Base-by-base conservation (phyloP, 2,888 invertebrate species). In the Lasioglossum malachurum region DNA sequence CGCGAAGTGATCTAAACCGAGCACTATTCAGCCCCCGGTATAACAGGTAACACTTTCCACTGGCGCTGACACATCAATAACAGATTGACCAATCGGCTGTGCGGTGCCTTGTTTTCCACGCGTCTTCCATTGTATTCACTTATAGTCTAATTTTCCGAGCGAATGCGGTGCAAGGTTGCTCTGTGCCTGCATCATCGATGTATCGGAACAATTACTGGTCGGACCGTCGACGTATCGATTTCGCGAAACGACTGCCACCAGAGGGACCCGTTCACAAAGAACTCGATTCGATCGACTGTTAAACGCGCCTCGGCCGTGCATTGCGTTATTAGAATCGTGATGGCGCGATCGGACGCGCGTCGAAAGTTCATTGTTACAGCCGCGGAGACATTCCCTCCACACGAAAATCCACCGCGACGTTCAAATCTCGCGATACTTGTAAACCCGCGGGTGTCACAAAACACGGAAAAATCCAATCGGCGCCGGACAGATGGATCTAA, bases 161-260 rank as follows among this genome's bases (percentile, higher is more conserved):
- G 82, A 75, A 23, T n/a, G 82, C 75, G 75, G 75, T 46, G 31
- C 74, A 57, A 81, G 81, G 81, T 49, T 60, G 31, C 27, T 5
- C 27, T 14, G 19, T 67, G 16, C 38, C 53, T 46, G 57, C 64
- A 53, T 72, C 83, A 53, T 49, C 83, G 49, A 49, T 31, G 57
- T 75, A 60, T 74, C 57, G 53, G 67, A 44, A 44, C 69, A 83
- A 78, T 81, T 73, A 87, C 79, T 87, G 84, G 81, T 84, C 84
- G 81, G 76, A 16, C 64, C 84, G 79, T 31, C 60, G 5, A 16
- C 60, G 27, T 60, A 60, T 60, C 60, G 60, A 60, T 27, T 14
- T 27, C 79, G 77, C 41, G 87, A 81, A 81, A 87, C 74, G 84
- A n/a, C 35, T 73, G 76, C 31, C 49, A 41, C 23, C 71, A 84